phyloP scores from a whole-genome alignment of 2,797 vertebrate species.

The Falco novaeseelandiae region DNA sequence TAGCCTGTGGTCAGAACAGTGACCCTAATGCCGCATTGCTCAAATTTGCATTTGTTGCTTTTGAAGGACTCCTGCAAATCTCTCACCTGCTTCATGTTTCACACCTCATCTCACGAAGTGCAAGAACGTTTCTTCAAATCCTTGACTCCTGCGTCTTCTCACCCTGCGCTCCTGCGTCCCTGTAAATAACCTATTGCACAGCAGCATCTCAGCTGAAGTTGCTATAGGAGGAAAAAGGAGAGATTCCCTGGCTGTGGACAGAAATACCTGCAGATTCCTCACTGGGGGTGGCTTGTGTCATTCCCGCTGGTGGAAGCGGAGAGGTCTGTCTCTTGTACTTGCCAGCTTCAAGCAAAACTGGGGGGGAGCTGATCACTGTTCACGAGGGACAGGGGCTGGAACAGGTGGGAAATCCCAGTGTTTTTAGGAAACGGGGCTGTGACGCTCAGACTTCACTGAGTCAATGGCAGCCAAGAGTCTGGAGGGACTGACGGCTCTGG shows the following conservation, averaged over 20 bases:
- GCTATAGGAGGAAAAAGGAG: not conserved
- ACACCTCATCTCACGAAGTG: not conserved
- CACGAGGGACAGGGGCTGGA: not conserved
- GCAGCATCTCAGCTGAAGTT: not conserved
- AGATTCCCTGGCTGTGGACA: not conserved
- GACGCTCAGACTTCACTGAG: not conserved
- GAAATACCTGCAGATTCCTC: not conserved
- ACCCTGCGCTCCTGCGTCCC: not conserved
- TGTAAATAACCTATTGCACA: not conserved
- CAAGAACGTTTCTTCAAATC: not conserved
- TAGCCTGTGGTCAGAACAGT: not conserved
- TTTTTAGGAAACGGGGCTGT: not conserved
- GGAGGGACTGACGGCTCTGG: not conserved
- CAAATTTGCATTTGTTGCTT: not conserved
- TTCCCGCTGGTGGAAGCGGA: not conserved
- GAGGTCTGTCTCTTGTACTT: not conserved
- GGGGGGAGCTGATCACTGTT: not conserved
- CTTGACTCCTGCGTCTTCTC: not conserved
- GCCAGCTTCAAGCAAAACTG: not conserved
- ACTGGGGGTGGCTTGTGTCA: accelerated
- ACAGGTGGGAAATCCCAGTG: not conserved
- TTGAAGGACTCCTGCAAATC: not conserved
- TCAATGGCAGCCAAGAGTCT: not conserved
- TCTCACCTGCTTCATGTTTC: not conserved
- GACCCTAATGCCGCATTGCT: not conserved